These are phyloP conservation scores for Sinocyclocheilus maitianheensis DNA, from an alignment of 2,113 vertebrate genomes.

Conservation along the genomic window DNA sequence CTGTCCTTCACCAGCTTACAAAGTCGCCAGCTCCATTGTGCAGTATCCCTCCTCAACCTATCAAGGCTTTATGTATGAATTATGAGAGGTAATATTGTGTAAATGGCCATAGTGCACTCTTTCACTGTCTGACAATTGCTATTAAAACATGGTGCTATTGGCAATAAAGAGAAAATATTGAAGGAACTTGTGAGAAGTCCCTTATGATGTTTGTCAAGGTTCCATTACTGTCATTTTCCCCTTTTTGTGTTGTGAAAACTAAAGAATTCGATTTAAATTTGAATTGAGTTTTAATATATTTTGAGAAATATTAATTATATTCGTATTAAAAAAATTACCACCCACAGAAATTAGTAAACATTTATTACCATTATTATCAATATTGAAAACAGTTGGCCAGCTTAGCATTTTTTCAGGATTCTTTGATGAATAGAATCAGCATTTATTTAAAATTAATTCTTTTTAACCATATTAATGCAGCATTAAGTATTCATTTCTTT, in stretches of 20 bases:
- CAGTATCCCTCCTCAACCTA: not conserved
- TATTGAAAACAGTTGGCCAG: too few species aligned
- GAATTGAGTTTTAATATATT: not conserved
- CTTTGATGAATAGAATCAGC: too few species aligned
- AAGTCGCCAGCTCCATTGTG: conserved; percentile 16
- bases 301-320: not conserved
- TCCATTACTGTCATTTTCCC: not conserved
- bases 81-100: conserved; percentile 10
- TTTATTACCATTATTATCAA: not conserved
- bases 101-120: not conserved
- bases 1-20: conserved; percentile 2
- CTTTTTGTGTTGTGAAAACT: not conserved
- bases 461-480: not conserved
- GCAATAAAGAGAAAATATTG: not conserved
- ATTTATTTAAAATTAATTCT: too few species aligned
- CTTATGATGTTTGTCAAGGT: not conserved
- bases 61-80: conserved; percentile 17
- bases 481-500: not conserved
- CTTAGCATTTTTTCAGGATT: too few species aligned
- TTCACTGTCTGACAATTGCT: conserved; percentile 1
- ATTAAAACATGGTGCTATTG: not conserved
- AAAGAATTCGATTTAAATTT: not conserved
- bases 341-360: not conserved
- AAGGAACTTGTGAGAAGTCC: not conserved
- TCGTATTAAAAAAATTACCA: not conserved